Evolutionary conservation across 1,140 invertebrate species (phyloP).

Genomic region (Coelopa frigida): DNA sequence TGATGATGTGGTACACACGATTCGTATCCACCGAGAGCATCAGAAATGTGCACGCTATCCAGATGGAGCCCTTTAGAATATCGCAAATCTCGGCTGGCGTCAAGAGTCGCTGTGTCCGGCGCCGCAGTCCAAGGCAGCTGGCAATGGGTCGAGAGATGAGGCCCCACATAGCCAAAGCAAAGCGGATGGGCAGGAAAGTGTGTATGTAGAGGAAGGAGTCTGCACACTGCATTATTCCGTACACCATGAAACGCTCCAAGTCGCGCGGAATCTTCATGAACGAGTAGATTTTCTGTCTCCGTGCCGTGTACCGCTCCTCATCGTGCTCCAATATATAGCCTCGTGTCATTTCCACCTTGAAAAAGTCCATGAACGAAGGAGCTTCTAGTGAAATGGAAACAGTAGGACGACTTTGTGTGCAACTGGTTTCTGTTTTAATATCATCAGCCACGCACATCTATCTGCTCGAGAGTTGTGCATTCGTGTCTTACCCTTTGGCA

Average conservation of each 20-base stretch:
- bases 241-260: slow-evolving; percentile 87
- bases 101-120: slow-evolving; percentile 50
- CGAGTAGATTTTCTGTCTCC: slow-evolving; percentile 92
- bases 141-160: slow-evolving; percentile 64
- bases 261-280: slow-evolving; percentile 95
- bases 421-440: too few species aligned
- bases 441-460: too few species aligned
- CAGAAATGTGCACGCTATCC: slow-evolving; percentile 74
- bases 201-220: slow-evolving; percentile 98
- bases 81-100: slow-evolving; percentile 95
- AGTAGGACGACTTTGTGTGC: not conserved
- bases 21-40: slow-evolving; percentile 93
- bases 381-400: slow-evolving; percentile 2
- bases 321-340: slow-evolving; percentile 89
- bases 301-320: slow-evolving; percentile 85
- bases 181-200: slow-evolving; percentile 92
- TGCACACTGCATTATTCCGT: slow-evolving; percentile 95
- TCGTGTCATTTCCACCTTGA: slow-evolving; percentile 76
- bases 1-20: slow-evolving; percentile 97
- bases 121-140: slow-evolving; percentile 61
- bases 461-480: too few species aligned
- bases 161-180: slow-evolving; percentile 77
- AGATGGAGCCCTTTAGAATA: slow-evolving; percentile 84
- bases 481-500: too few species aligned
- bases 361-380: slow-evolving; percentile 15